Base-by-base conservation (phyloP, 2,797 vertebrate species). In the Tapera naevia region DNA sequence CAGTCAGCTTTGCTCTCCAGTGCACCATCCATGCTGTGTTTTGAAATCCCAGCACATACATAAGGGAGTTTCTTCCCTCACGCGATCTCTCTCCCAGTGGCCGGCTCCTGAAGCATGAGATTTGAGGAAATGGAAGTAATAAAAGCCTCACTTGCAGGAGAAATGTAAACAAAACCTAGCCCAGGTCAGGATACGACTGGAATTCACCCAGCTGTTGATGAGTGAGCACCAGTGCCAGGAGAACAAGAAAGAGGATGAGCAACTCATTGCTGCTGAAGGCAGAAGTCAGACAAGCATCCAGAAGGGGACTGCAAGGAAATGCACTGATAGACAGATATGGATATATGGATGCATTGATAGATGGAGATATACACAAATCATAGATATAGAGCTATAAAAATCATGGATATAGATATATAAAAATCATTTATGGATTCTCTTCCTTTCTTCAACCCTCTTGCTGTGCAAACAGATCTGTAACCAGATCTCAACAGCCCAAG, bases 1-100 rank as follows among this genome's bases (percentile, higher is more conserved):
- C 17, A 65, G 51, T n/a, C 85, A 79, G 75, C 79, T 87, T 67
- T 79, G 90, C 90, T 95, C 78, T 89, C 67, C 79, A 32, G 83
- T 2, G 58, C 67, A 66, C 48, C 45, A 70, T 25, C 78, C 67
- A 10, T 2, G 32, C 80, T n/a, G 57, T 37, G 32, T 3, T 93
- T 23, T 76, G 80, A 84, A 91, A 91, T 83, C 85, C 64, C 73
- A 64, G 70, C 50, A 23, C 85, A 35, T 7, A 13, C 79, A 24
- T 21, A 24, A 70, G 85, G 89, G 87, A 97, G 37, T 69, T 74
- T 45, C 62, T 72, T 39, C 67, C 82, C 60, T 84, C 82, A 43
- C 2, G 2, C 0, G 0, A 57, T 48, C 33, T 54, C 25, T 56
- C 48, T 80, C 37, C 72, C 84, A 53, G 30, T 1, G 7, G 62